Evolutionary conservation across 2,797 vertebrate species (phyloP), one percentile per base, ranked within the genome.

Genomic region (Microcaecilia unicolor): DNA sequence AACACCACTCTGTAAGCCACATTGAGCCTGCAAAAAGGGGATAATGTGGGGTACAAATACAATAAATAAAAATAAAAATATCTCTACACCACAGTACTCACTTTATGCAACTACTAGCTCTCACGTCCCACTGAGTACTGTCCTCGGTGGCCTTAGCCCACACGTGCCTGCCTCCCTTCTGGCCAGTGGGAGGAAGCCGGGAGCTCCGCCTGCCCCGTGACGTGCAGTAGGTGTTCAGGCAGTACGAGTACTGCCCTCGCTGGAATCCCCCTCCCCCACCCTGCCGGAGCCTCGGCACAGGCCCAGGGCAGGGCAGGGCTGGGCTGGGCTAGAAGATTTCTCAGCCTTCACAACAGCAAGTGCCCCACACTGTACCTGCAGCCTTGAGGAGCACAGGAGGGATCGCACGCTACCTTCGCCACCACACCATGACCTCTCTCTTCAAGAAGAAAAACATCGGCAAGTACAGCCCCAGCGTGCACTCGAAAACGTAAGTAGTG

Each of bases 401-500:
- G n/a, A 19, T 11, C 5, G 53, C n/a, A n/a, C 37, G 51, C 49
- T 33, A 31, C 43, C 25, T 28, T 45, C 24, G 25, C 37, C 28
- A 56, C 50, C n/a, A n/a, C 74, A 61, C 41, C 34, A 83, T 84
- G 81, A 68, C 76, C 48, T 81, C 80, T 36, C 49, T 84, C 18
- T 84, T 83, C 59, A 84, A 62, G 50, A 84, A 79, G 45, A 71
- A 58, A 44, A 84, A 74, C 59, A 76, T 78, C 57, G 80, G 77
- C 49, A 84, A 84, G 55, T 84, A 79, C 63, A 82, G 78, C 59
- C 79, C 81, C 32, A 65, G 50, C 3, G 60, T 60, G 44, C 80
- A 78, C 47, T 78, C 80, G 18, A 78, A 72, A n/a, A 70, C 71
- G 81, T 84, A 64, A 80, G 81, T 25, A 35, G 14, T 18, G n/a